Conservation (phyloP, 2,797 vertebrate species). For the Cephalopachus bancanus region DNA sequence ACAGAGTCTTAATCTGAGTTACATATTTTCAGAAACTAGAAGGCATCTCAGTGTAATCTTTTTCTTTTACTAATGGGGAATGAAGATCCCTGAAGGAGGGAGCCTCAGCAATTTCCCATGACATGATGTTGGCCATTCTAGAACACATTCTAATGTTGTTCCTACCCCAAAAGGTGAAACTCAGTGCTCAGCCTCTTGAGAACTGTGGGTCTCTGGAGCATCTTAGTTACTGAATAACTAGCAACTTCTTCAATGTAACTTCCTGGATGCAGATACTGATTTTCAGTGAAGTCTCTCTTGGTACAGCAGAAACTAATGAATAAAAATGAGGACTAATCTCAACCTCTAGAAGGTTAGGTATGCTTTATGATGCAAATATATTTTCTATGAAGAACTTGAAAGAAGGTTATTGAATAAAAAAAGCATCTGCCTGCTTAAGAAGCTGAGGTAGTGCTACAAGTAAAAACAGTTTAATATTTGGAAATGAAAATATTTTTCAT, state of each 20-base stretch:
- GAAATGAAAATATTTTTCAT: not conserved
- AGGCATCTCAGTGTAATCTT: not conserved
- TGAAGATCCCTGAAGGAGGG: not conserved
- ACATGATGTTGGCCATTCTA: not conserved
- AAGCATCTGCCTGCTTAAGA: not conserved
- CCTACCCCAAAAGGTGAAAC: not conserved
- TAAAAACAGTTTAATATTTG: not conserved
- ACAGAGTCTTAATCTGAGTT: not conserved
- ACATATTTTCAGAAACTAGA: not conserved
- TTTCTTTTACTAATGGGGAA: not conserved
- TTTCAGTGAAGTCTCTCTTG: not conserved
- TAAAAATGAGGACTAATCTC: conserved; percentile 7
- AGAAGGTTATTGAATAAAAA: not conserved
- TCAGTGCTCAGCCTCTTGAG: not conserved
- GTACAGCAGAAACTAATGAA: not conserved
- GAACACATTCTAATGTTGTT: not conserved
- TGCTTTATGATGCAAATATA: conserved; percentile 3
- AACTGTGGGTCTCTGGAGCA: not conserved
- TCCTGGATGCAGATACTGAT: not conserved
- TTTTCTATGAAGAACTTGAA: conserved; percentile 42
- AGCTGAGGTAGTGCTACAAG: not conserved
- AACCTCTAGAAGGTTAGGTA: not conserved
- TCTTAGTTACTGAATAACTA: not conserved
- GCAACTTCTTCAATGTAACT: not conserved
- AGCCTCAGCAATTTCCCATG: not conserved